These are phyloP conservation scores for Acrocephalus scirpaceus DNA, from an alignment of 2,797 vertebrate species.

Conservation along the genomic window DNA sequence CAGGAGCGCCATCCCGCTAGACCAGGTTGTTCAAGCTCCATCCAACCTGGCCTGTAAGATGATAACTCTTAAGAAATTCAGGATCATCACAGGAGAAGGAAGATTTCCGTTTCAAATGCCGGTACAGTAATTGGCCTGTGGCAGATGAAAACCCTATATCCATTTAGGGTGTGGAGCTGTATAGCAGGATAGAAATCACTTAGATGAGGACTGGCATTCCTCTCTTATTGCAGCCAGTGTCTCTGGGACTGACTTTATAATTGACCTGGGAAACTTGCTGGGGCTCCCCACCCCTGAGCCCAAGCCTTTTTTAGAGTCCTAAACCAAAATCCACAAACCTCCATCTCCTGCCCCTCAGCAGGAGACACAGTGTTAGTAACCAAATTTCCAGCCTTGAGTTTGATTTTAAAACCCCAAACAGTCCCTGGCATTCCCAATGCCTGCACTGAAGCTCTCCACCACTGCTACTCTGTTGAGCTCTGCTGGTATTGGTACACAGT, in stretches of 20 bases:
- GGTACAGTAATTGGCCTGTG: not conserved
- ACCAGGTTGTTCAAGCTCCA: not conserved
- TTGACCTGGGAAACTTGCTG: not conserved
- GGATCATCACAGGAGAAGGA: not conserved
- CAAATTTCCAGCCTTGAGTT: not conserved
- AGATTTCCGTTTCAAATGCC: not conserved
- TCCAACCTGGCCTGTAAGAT: not conserved
- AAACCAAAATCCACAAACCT: not conserved
- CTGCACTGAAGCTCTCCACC: not conserved
- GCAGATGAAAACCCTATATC: not conserved
- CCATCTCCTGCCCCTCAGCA: not conserved
- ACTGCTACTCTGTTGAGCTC: not conserved
- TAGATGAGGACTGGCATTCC: not conserved
- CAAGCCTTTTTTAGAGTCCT: not conserved
- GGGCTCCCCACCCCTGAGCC: fast-evolving
- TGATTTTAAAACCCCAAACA: not conserved
- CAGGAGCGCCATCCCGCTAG: not conserved
- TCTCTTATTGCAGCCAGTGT: not conserved
- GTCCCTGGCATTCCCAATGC: not conserved
- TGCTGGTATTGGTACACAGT: not conserved
- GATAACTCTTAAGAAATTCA: not conserved
- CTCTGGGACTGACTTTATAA: not conserved
- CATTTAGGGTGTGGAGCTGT: not conserved
- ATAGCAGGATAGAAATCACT: not conserved
- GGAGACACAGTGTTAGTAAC: not conserved